These are phyloP conservation scores for Mamestra brassicae DNA, from an alignment of 2,888 invertebrate species.

Conservation along the genomic window DNA sequence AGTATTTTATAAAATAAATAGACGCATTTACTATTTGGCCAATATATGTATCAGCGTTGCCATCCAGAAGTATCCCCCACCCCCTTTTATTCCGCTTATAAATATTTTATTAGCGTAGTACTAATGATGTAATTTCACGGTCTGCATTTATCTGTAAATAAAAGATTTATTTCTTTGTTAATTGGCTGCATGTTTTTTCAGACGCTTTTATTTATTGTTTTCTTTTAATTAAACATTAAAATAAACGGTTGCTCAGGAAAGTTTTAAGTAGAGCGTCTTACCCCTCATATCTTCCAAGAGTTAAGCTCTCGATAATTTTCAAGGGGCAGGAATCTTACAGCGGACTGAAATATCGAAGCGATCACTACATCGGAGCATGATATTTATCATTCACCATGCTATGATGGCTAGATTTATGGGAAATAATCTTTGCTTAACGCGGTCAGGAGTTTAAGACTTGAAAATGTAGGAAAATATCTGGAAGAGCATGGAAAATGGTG, in stretches of 20 bases:
- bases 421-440: constrained; percentile 59
- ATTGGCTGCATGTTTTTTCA: too few species aligned
- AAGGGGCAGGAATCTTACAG: constrained; percentile 81
- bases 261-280: constrained; percentile 72
- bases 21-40: too few species aligned
- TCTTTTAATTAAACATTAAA: background rate
- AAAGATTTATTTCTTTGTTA: too few species aligned
- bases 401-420: constrained; percentile 68
- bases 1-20: background rate
- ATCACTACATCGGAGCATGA: constrained; percentile 81
- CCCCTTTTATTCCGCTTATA: too few species aligned
- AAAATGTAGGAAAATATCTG: constrained; percentile 33
- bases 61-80: too few species aligned
- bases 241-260: background rate
- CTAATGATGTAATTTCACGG: too few species aligned
- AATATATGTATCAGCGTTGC: too few species aligned
- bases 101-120: too few species aligned
- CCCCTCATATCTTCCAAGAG: constrained; percentile 57
- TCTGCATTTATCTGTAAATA: too few species aligned
- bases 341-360: constrained; percentile 85
- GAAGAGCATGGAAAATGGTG: constrained; percentile 17
- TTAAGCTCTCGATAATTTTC: constrained; percentile 84
- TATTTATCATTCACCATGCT: constrained; percentile 81
- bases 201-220: too few species aligned
- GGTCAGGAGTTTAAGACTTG: constrained; percentile 44